phyloP scores from a whole-genome alignment of 2,797 vertebrate species.

The Gila robusta region DNA sequence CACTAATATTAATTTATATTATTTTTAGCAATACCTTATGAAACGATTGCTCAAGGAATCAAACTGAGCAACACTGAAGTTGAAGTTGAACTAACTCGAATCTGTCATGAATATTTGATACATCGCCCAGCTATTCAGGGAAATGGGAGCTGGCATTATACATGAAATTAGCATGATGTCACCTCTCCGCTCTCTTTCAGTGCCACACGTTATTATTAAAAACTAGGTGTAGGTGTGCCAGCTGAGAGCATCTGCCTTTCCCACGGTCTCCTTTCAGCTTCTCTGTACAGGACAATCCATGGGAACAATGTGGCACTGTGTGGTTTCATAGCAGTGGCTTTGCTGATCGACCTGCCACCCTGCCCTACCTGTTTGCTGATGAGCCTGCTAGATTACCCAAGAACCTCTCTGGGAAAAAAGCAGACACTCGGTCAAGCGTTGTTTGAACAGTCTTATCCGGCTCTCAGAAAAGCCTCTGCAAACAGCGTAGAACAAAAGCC shows the following conservation, averaged over 20 bases:
- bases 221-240: conserved; percentile 29
- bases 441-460: conserved; percentile 53
- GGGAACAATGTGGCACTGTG: conserved; percentile 62
- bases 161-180: conserved; percentile 10
- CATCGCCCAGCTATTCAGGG: background rate
- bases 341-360: conserved; percentile 19
- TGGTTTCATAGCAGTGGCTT: conserved; percentile 41
- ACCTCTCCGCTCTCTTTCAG: background rate
- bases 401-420: conserved; percentile 19
- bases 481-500: conserved; percentile 53
- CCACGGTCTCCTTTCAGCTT: conserved; percentile 14
- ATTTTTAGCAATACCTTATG: background rate
- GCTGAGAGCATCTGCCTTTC: conserved; percentile 27
- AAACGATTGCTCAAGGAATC: background rate
- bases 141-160: conserved; percentile 13
- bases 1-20: background rate
- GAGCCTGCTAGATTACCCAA: conserved; percentile 47
- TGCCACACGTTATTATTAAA: background rate
- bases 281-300: conserved; percentile 41
- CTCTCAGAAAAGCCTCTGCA: conserved; percentile 50
- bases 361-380: conserved; percentile 57
- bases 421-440: conserved; percentile 27
- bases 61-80: background rate
- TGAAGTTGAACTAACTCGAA: background rate
- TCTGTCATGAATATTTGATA: background rate